A percentile compares a stretch with the other conserved stretches of the same genome.
phyloP scores from a whole-genome alignment of 2,113 vertebrate species.

The Coregonus clupeaformis region DNA sequence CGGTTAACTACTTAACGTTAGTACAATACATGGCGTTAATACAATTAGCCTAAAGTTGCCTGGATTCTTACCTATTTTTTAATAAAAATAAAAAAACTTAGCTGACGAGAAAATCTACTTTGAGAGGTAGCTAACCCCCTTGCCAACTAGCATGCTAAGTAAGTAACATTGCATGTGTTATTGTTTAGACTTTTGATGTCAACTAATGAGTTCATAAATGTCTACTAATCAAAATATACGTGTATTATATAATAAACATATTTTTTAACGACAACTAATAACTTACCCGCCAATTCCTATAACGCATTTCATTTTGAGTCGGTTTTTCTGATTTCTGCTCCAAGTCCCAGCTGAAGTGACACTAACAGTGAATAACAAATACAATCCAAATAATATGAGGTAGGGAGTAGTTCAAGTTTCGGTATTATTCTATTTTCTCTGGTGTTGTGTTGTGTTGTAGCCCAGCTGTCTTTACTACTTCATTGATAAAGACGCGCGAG shows the following conservation, averaged over 20 bases:
- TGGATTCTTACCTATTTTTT: not conserved
- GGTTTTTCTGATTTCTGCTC: not conserved
- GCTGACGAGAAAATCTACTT: not conserved
- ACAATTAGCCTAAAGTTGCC: not conserved
- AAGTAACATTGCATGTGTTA: not conserved
- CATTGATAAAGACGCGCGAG: conserved; percentile 63
- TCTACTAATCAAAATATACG: not conserved
- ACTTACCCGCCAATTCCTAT: conserved; percentile 81
- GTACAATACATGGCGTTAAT: not conserved
- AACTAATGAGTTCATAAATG: not conserved
- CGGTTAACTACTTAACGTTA: not conserved
- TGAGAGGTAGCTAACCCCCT: not conserved
- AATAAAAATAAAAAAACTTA: too few relatives aligned
- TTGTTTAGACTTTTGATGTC: not conserved
- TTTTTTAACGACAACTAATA: not conserved
- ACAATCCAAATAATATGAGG: conserved; percentile 8
- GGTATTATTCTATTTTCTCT: not conserved
- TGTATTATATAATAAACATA: not conserved
- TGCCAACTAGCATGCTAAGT: not conserved
- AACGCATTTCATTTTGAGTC: conserved; percentile 72
- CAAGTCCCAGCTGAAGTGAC: conserved; percentile 1
- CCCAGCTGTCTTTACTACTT: conserved; percentile 10
- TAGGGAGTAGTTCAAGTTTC: not conserved
- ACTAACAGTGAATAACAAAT: not conserved
- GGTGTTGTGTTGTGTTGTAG: not conserved